Evolutionary conservation across 2,113 vertebrate genomes (phyloP), one percentile per base, ranked within the genome.

Genomic region (Rhea pennata): DNA sequence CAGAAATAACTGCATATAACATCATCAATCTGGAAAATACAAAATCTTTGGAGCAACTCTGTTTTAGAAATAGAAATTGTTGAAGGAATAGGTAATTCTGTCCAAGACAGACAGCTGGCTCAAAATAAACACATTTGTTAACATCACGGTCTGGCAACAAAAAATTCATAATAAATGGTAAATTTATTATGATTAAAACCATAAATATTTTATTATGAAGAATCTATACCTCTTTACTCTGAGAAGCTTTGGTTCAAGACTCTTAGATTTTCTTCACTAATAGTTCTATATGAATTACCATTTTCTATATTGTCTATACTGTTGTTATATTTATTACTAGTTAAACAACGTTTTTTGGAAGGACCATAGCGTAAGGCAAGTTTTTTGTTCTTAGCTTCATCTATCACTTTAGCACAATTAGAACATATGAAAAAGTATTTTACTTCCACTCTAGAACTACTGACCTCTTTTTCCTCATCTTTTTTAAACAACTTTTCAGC

Each of bases 61-160:
- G 31, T 11, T 36, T 48, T n/a, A 69, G 0, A 2, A 69, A 61
- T n/a, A 69, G 0, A 2, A 69, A 61, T 6, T 1, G 0, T 22
- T 50, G 46, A 70, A 48, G 20, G 46, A 50, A 48, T 3, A 76
- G 56, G 31, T 29, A 48, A 46, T 33, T 44, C 50, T 67, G 58
- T 4, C 71, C 33, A 33, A 46, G 8, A 26, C 26, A 64, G 27
- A 9, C 40, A 70, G 33, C 8, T 22, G 10, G 13, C 39, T 62
- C 54, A 39, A 77, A 59, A 69, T 65, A 54, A 33, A 26, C 3
- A 3, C 8, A 59, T 42, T 36, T 42, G 19, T 36, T 51, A 66
- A 74, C 67, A 36, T 21, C 26, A 39, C 21, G 76, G 48, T 16
- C 24, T 70, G 48, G 27, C 56, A 46, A 70, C 10, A 54, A 62